These are phyloP conservation scores for Hyposoter dolosus DNA, from an alignment of 2,888 invertebrate species.

Conservation along the genomic window DNA sequence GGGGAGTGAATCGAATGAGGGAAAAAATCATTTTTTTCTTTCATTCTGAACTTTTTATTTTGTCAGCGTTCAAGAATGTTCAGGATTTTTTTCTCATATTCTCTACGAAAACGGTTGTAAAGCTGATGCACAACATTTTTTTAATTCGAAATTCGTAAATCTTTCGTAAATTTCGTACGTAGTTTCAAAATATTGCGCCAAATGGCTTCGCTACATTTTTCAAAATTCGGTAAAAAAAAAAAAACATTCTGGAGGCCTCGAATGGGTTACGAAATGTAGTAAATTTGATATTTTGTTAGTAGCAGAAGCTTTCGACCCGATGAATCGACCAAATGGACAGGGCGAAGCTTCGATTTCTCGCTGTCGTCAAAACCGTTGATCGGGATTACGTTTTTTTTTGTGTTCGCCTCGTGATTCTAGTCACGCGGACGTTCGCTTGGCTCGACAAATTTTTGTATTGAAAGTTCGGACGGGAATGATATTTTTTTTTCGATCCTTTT, in stretches of 20 bases:
- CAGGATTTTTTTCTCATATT: too few species aligned
- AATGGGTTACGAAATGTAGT: neutral
- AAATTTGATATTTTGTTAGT: constrained; percentile 38
- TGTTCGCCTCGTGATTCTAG: constrained; percentile 54
- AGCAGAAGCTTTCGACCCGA: constrained; percentile 7
- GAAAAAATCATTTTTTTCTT: neutral
- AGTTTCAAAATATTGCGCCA: too few species aligned
- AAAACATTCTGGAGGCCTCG: neutral
- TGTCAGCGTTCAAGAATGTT: too few species aligned
- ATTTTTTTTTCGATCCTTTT: constrained; percentile 35
- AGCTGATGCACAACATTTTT: too few species aligned
- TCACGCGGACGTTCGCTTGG: constrained; percentile 52
- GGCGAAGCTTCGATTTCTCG: neutral
- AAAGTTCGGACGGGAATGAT: constrained; percentile 37
- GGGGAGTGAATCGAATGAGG: neutral
- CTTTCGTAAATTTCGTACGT: too few species aligned
- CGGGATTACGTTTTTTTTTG: constrained; percentile 56
- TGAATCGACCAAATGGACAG: neutral
- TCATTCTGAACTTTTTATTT: neutral
- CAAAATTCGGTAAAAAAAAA: neutral
- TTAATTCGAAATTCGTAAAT: too few species aligned
- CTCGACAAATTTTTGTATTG: constrained; percentile 57
- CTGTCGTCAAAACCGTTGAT: constrained; percentile 51
- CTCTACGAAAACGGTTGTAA: too few species aligned
- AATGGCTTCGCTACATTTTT: too few species aligned